Evolutionary conservation across 2,797 vertebrate species (phyloP).

Genomic region (Dryobates pubescens): DNA sequence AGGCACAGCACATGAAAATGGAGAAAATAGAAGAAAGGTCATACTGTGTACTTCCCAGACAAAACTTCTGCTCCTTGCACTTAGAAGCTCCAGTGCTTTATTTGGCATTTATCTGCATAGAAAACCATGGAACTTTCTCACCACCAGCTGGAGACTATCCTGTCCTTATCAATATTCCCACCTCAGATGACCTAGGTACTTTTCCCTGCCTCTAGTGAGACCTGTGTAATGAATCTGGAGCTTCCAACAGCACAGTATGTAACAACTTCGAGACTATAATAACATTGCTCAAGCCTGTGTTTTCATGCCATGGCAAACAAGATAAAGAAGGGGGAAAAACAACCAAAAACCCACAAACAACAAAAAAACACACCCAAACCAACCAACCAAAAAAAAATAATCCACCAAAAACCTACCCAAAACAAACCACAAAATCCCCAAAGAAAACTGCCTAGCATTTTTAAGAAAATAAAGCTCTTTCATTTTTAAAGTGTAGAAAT

Average conservation of each 20-base stretch:
- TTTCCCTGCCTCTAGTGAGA: neutral
- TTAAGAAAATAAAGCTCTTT: neutral
- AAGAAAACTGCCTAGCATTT: neutral
- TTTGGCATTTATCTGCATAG: rapidly evolving
- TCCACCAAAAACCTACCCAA: too few relatives aligned
- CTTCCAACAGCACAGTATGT: neutral
- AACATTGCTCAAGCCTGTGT: neutral
- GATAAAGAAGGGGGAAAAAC: neutral
- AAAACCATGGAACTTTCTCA: neutral
- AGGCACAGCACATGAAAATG: neutral
- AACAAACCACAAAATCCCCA: neutral
- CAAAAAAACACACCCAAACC: too few relatives aligned
- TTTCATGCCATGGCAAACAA: neutral
- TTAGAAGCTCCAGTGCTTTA: neutral
- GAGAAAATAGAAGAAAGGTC: neutral
- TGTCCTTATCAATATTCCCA: neutral
- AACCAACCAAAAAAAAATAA: neutral
- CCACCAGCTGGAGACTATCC: neutral
- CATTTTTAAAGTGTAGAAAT: neutral
- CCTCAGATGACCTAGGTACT: neutral
- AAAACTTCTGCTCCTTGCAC: neutral
- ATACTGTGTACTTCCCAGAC: neutral
- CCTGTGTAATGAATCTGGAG: neutral
- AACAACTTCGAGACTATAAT: neutral
- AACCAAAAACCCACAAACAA: too few relatives aligned